Conservation (phyloP, 2,797 vertebrate species). For the Pempheris klunzingeri region DNA sequence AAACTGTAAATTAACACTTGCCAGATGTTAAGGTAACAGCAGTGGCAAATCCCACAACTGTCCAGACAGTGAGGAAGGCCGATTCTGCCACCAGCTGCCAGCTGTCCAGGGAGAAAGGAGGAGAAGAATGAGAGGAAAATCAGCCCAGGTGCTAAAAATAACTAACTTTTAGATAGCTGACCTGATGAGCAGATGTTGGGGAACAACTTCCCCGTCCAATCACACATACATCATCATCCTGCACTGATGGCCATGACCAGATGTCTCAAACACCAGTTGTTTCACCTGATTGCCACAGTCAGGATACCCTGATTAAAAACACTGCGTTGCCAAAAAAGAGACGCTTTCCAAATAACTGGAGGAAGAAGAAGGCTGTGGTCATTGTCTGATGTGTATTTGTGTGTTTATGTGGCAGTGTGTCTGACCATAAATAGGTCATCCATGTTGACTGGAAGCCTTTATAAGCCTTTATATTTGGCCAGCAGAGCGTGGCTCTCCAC, state of each 20-base stretch:
- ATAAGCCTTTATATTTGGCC: constrained; percentile 67
- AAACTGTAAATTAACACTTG: constrained; percentile 55
- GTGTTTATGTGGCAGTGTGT: constrained; percentile 50
- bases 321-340: constrained; percentile 1
- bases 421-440: constrained; percentile 70
- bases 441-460: constrained; percentile 67
- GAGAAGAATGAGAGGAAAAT: constrained; percentile 49
- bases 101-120: constrained; percentile 42
- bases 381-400: constrained; percentile 45
- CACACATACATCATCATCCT: constrained; percentile 36
- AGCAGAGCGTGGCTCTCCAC: constrained; percentile 68
- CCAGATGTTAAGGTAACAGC: constrained; percentile 63
- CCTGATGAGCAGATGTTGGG: constrained; percentile 74
- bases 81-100: constrained; percentile 51
- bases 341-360: background rate
- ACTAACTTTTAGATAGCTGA: constrained; percentile 42
- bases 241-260: constrained; percentile 45
- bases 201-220: constrained; percentile 43
- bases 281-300: constrained; percentile 37
- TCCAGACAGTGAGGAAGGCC: constrained; percentile 40
- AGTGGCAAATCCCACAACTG: constrained; percentile 45
- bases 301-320: constrained; percentile 36
- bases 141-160: constrained; percentile 66
- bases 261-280: constrained; percentile 46
- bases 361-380: constrained; percentile 35